These are phyloP conservation scores for Limnodromus scolopaceus DNA, from an alignment of 2,797 vertebrate genomes.

Conservation along the genomic window DNA sequence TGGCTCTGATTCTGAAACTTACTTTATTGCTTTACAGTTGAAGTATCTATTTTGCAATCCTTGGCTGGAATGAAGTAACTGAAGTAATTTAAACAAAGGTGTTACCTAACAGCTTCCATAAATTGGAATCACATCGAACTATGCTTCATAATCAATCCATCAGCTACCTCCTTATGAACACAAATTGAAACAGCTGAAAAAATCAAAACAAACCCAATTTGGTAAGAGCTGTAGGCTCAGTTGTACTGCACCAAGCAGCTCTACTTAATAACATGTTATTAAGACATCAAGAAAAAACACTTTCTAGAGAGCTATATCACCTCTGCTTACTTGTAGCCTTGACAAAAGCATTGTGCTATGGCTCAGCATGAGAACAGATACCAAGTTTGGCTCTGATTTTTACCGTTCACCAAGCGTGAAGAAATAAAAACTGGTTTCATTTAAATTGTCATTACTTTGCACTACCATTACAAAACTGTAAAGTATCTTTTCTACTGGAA, in stretches of 20 bases:
- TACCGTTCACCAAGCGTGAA: background rate
- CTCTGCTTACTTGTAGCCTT: background rate
- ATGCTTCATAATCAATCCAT: conserved; percentile 28
- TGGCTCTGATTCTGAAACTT: background rate
- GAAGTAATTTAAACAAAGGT: conserved; percentile 57
- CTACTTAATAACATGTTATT: background rate
- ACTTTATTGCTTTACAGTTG: conserved; percentile 18
- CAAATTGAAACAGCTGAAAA: conserved; percentile 42
- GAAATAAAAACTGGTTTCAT: background rate
- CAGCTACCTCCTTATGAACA: conserved; percentile 56
- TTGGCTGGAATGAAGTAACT: conserved; percentile 33
- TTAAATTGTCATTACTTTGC: background rate
- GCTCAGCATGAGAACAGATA: background rate
- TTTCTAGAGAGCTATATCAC: background rate
- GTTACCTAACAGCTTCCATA: conserved; percentile 32
- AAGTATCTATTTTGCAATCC: conserved; percentile 11
- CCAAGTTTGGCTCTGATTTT: background rate
- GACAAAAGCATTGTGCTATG: conserved; percentile 19
- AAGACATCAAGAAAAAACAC: background rate
- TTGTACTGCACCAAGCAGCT: background rate
- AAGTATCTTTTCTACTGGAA: background rate
- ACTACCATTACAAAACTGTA: background rate
- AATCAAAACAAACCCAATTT: conserved; percentile 25
- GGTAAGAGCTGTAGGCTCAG: background rate
- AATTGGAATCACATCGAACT: conserved; percentile 25